Conservation (phyloP, 2,888 invertebrate species). For the Matsumyia berberina region DNA sequence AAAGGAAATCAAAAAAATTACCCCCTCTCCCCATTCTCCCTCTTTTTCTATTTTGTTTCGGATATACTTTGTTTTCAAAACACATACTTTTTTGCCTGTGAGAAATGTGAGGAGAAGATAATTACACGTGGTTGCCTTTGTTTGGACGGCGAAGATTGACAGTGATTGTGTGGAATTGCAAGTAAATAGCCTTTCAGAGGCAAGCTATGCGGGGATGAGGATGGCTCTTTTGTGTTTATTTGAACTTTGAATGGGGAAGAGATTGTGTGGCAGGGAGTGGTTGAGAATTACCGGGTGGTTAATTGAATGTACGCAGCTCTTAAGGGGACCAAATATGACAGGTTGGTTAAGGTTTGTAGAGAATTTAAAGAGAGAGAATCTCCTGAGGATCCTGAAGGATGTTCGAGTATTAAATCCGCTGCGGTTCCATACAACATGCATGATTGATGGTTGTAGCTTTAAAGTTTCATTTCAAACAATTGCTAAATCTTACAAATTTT, state of each 20-base stretch:
- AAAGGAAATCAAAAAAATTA: conserved; percentile 39
- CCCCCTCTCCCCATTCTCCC: conserved; percentile 6
- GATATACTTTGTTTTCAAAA: conserved; percentile 23
- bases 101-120: background rate
- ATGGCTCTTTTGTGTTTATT: conserved; percentile 2
- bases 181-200: conserved; percentile 9
- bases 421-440: no score
- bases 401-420: no score
- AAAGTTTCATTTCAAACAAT: no score
- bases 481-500: no score
- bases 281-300: conserved; percentile 7
- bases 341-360: no score
- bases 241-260: background rate
- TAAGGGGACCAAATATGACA: no score
- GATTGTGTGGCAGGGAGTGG: background rate
- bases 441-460: no score
- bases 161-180: conserved; percentile 32
- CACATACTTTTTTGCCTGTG: conserved; percentile 24
- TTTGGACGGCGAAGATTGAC: conserved; percentile 14
- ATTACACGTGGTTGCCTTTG: conserved; percentile 42
- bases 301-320: no score
- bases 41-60: conserved; percentile 22
- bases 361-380: no score
- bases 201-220: background rate
- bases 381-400: no score